These are phyloP conservation scores for Botia almorhae DNA, from an alignment of 2,797 vertebrate genomes.

Conservation along the genomic window DNA sequence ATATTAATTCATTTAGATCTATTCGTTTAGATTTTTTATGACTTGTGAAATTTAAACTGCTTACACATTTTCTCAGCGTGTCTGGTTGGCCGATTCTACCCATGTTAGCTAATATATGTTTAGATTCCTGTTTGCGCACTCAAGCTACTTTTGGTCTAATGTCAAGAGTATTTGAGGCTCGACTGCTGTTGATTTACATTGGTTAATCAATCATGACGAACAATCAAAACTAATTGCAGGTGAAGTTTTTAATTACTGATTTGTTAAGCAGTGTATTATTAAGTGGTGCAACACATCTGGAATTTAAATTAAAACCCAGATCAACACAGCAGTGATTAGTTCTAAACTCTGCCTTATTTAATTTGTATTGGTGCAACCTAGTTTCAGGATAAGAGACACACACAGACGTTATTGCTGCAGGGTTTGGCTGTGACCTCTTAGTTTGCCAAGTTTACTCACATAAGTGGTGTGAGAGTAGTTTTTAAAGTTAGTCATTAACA, in stretches of 20 bases:
- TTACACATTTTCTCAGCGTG: background rate
- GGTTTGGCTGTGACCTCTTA: background rate
- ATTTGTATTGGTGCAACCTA: background rate
- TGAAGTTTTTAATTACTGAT: slow-evolving; percentile 31
- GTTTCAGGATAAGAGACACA: slow-evolving; percentile 3
- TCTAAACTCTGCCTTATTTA: slow-evolving; percentile 10
- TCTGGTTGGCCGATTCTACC: background rate
- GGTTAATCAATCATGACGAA: slow-evolving; percentile 1
- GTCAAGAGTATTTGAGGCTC: background rate
- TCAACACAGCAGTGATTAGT: slow-evolving; percentile 4
- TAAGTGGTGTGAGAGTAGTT: background rate
- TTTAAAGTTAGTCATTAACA: background rate
- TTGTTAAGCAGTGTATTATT: slow-evolving; percentile 25
- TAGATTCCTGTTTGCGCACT: background rate
- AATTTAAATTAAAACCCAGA: slow-evolving; percentile 11
- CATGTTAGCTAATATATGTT: background rate
- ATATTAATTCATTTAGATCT: too few relatives aligned
- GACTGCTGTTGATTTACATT: background rate
- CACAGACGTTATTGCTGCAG: background rate
- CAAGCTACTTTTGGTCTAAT: background rate
- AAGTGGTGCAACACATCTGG: slow-evolving; percentile 8
- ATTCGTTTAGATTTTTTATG: too few relatives aligned
- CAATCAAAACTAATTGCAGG: slow-evolving; percentile 14
- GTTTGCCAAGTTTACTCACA: background rate
- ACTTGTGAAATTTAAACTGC: background rate